Base-by-base conservation (phyloP, 2,113 vertebrate species). In the Pseudonaja textilis region DNA sequence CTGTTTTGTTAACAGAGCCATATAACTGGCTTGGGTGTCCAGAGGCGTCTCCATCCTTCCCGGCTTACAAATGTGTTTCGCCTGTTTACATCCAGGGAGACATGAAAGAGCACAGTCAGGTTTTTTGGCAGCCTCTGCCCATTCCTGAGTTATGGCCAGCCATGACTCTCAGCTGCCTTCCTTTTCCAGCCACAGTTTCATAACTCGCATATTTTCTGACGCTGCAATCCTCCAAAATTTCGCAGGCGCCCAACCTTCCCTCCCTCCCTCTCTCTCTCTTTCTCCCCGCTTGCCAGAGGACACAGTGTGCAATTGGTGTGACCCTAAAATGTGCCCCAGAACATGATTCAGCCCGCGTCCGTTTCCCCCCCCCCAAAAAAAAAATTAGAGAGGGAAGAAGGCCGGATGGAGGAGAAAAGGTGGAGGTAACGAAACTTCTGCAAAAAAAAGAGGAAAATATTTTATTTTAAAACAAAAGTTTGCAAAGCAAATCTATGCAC, bases 401-500 rank as follows among this genome's bases (percentile, higher is more conserved):
- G 74, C 3, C 0, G 0, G 81, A n/a, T 9, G 1, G 34, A 64
- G 12, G 10, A 39, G 9, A 23, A 61, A 3, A 25, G 34, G 0
- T 3, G 6, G 81, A n/a, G 45, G 0, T 3, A 14, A 96, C 96
- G 96, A 97, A 93, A 95, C 95, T 96, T 95, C 95, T 69, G 64
- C 45, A 45, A 54, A 54, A 56, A 54, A 52, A 74, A 59, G 26
- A 25, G 54, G 10, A 20, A 26, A 25, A n/a, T 26, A 50, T 0
- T 50, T 50, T 9, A 7, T 45, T 25, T 5, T 26, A 61, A 61
- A 61, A 11, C 5, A 34, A 69, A 69, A 89, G 22, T 74, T 16
- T 22, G 95, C 95, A 93, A 90, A 95, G 95, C 90, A 97, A 97
- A 98, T 96, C 95, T 96, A 97, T 96, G 96, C 96, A 92, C 86